A percentile compares a stretch with the other conserved stretches of the same genome.
Evolutionary conservation across 2,797 vertebrate genomes (phyloP).

Genomic region (Corythornis leucogaster): DNA sequence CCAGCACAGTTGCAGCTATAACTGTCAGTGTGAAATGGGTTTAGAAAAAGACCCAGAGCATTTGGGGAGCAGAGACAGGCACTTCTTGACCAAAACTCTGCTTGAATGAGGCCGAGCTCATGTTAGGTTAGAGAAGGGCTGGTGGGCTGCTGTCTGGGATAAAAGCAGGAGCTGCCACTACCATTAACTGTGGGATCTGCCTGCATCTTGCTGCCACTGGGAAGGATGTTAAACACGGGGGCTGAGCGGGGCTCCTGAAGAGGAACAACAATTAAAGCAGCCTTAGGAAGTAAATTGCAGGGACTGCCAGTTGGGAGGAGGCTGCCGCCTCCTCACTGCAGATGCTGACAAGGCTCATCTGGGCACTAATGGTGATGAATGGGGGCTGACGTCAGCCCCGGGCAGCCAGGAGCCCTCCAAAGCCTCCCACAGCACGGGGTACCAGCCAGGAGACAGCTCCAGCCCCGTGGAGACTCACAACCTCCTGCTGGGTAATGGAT

Average conservation of each 20-base stretch:
- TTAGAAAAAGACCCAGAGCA: slow-evolving; percentile 13
- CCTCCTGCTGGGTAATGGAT: rapidly evolving
- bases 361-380: slow-evolving; percentile 8
- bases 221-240: slow-evolving; percentile 10
- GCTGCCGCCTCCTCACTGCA: not conserved
- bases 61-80: not conserved
- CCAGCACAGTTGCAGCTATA: not conserved
- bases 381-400: not conserved
- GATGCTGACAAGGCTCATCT: not conserved
- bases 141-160: slow-evolving; percentile 20
- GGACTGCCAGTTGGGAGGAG: slow-evolving; percentile 29
- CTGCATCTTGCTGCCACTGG: not conserved
- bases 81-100: not conserved
- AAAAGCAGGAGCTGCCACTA: not conserved
- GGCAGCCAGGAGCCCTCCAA: not conserved
- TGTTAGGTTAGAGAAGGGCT: not conserved
- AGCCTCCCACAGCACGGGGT: not conserved
- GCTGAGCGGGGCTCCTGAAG: not conserved
- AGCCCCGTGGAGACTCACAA: not conserved
- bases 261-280: slow-evolving; percentile 32
- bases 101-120: not conserved
- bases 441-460: not conserved
- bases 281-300: slow-evolving; percentile 12
- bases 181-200: not conserved
- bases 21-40: not conserved